Conservation (phyloP, 1,140 invertebrate species). For the Drosophila lacertosa region DNA sequence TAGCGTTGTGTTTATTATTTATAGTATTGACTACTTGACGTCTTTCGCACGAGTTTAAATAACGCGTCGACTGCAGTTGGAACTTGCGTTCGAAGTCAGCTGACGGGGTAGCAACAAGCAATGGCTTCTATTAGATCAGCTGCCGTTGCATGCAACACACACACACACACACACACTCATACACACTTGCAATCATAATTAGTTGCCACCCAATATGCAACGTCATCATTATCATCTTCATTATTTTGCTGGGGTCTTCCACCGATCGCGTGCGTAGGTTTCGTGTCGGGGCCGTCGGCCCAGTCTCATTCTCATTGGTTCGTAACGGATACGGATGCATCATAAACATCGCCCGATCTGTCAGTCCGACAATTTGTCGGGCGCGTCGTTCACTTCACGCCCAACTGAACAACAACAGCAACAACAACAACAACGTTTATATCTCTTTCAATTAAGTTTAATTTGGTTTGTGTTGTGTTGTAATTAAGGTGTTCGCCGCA, state of each 20-base stretch:
- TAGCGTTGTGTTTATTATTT: too few relatives aligned
- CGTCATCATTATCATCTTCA: constrained; percentile 46
- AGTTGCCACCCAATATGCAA: constrained; percentile 67
- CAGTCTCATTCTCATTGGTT: constrained; percentile 35
- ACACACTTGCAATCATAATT: constrained; percentile 54
- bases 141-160: constrained; percentile 27
- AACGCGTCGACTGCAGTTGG: too few relatives aligned
- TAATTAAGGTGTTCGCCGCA: constrained; percentile 66
- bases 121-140: constrained; percentile 48
- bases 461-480: constrained; percentile 69
- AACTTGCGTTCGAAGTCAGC: background rate
- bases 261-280: constrained; percentile 65
- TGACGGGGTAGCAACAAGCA: constrained; percentile 7
- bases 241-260: constrained; percentile 9
- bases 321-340: constrained; percentile 73
- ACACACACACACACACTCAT: background rate
- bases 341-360: constrained; percentile 37
- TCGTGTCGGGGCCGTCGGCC: constrained; percentile 35
- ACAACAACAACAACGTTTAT: constrained; percentile 42
- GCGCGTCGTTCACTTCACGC: constrained; percentile 64
- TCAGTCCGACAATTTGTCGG: constrained; percentile 47
- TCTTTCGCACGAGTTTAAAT: too few relatives aligned
- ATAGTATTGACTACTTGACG: too few relatives aligned
- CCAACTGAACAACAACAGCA: constrained; percentile 60
- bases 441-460: constrained; percentile 75